Evolutionary conservation across 2,888 invertebrate species (phyloP), one percentile per base, ranked within the genome.

Genomic region (Drosophila mimetica): DNA sequence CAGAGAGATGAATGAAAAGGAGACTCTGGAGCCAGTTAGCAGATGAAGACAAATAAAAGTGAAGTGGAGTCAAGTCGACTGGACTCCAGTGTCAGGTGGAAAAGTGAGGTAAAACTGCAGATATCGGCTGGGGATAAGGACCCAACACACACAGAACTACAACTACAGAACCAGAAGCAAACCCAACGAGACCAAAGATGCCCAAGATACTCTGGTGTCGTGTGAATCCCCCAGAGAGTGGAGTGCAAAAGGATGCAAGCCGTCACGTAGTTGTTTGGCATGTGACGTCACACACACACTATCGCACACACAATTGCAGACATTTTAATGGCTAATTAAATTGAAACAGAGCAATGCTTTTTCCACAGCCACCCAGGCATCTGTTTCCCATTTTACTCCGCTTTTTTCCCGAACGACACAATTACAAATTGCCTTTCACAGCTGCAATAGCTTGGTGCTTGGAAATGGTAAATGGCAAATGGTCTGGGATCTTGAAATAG

Each of bases 361-460:
- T 61, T 61, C 20, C 47, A 41, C 41, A 42, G 63, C 63, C 48
- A 48, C 41, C 63, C 48, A 64, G 63, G 41, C 50, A 50, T 22
- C 25, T 28, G 41, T 25, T 36, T 51, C 32, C 37, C 25, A 48
- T 54, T 55, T 57, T 37, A 16, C 16, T 32, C 13, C 14, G 5
- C 16, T 7, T 9, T 48, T 36, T n/a, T 20, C 59, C 59, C 71
- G n/a, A 71, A 73, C 86, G 86, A 86, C 85, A 86, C 86, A 86
- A 83, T 86, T 86, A 83, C 86, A 83, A 83, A 83, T 86, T 86
- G 86, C 85, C 80, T 70, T 86, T 83, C 86, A 83, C 77, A 79
- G 75, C 72, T 71, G 71, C 34, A 41, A 74, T 66, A 64, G 70
- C 70, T 71, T 71, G 60, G 60, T 18, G 32, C 57, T 48, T 51